Base-by-base conservation (phyloP, 2,113 vertebrate species). In the Aramus guarauna region DNA sequence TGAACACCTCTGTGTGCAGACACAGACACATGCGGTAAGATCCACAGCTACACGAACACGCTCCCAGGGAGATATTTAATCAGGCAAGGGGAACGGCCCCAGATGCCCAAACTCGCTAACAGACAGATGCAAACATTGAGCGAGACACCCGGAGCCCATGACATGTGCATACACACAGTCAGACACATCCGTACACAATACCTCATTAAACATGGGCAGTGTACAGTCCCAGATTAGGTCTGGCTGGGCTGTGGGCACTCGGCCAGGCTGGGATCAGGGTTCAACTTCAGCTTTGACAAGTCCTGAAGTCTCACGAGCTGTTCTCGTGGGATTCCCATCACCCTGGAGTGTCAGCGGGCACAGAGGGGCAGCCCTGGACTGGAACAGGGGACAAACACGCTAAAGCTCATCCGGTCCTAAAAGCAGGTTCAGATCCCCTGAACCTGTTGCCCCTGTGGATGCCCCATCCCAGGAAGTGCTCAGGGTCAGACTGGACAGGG, bases 131-230 rank as follows among this genome's bases (percentile, higher is more conserved):
- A 96, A 96, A 92, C 95, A 92, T 2, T 89, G 94, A 91, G 62
- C 1, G 3, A 92, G 95, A 94, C 90, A 84, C 93, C 41, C 72
- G 0, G 72, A 88, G 90, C 82, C 67, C 72, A 19, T 4, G 79
- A 93, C 88, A 23, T 93, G 85, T 72, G 85, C 85, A 11, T 89
- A 89, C 80, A 94, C 83, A 93, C 85, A 91, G 90, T 17, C 47
- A 39, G 88, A 93, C 94, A 96, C 83, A 92, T 89, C 88, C 43
- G 0, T 71, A 78, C 73, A 87, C 88, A 92, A 56, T 93, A 91
- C 92, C 90, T 96, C 88, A 94, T 92, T 91, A 92, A 95, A 91
- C 88, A 95, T 85, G 92, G 96, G 79, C 94, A 81, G 68, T 37
- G 85, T 74, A 88, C 76, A 55, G 85, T 9, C 85, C 85, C 88